Percentiles rank a stretch among this genome's conserved stretches.
Evolutionary conservation across 1,140 invertebrate genomes (phyloP).

Genomic region (Drosophila subpulchrella): DNA sequence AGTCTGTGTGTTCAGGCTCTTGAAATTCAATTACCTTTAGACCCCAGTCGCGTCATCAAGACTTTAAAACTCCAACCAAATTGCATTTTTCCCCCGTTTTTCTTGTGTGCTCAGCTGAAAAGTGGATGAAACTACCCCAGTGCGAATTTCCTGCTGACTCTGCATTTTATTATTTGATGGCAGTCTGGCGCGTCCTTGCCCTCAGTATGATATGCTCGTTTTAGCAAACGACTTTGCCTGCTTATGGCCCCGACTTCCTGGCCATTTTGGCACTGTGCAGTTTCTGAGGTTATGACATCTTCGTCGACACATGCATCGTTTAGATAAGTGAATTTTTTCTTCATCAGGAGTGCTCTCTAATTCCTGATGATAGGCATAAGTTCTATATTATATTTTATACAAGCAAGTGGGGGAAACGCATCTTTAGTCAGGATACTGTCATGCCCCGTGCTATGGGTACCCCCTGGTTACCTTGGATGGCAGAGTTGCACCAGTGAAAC

Average conservation of each 20-base stretch:
- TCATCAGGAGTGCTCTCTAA: conserved; percentile 13
- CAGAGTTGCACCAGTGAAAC: conserved; percentile 34
- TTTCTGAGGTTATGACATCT: conserved; percentile 32
- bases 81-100: conserved; percentile 19
- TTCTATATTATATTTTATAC: not conserved
- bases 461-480: not conserved
- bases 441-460: not conserved
- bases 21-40: conserved; percentile 25
- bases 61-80: conserved; percentile 29
- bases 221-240: conserved; percentile 50
- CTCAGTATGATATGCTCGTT: conserved; percentile 34
- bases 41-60: not conserved
- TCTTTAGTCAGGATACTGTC: too few relatives aligned
- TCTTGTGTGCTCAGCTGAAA: conserved; percentile 27
- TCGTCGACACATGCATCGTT: conserved; percentile 45
- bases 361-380: conserved; percentile 21
- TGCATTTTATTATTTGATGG: conserved; percentile 63
- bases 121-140: conserved; percentile 35
- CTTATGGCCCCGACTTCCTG: conserved; percentile 64
- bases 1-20: not conserved
- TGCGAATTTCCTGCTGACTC: conserved; percentile 68
- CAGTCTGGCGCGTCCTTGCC: conserved; percentile 24
- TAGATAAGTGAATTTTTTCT: conserved; percentile 54
- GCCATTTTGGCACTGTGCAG: conserved; percentile 44
- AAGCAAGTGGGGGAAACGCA: too few relatives aligned